Base-by-base conservation (phyloP, 2,113 vertebrate species). In the Syngnathus scovelli region DNA sequence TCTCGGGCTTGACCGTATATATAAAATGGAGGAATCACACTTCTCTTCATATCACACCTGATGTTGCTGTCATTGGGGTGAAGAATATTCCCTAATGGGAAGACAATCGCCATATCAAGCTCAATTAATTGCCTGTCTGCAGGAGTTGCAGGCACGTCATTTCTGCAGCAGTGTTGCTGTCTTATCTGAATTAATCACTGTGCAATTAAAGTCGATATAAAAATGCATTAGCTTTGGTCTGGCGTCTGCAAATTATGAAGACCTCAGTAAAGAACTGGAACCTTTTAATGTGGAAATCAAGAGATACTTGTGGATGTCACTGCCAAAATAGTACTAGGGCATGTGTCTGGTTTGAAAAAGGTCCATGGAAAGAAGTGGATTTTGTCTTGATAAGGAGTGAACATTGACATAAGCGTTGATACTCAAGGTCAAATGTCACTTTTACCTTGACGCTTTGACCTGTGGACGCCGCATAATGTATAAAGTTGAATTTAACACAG, bases 171-270 rank as follows among this genome's bases (percentile, higher is more conserved):
- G 9, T 58, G 51, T 71, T 66, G 18, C 70, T 27, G 44, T 73
- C 69, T 51, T 61, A 72, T 86, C 79, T 79, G 61, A 16, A 67
- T 67, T 84, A 82, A 80, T 76, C 67, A 67, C 64, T 39, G 41
- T 37, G 67, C 38, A 61, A 77, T 70, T 69, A 58, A 27, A 46
- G 64, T 69, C 72, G 62, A 61, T 66, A 77, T 67, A 76, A 80
- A 67, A 79, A 27, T 5, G 23, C 59, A 71, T 77, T 66, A 73
- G 66, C 71, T 66, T 43, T 48, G 67, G 66, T 67, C 69, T n/a
- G 15, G 33, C 3, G 48, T 38, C 39, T 68, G 48, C 66, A 52
- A 70, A 70, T 77, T 80, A 49, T 54, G 44, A 62, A 10, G n/a
- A 77, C 65, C 83, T 79, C 66, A 75, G 13, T 77, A 82, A 58